phyloP scores from a whole-genome alignment of 2,797 vertebrate species.

The Phataginus tricuspis region DNA sequence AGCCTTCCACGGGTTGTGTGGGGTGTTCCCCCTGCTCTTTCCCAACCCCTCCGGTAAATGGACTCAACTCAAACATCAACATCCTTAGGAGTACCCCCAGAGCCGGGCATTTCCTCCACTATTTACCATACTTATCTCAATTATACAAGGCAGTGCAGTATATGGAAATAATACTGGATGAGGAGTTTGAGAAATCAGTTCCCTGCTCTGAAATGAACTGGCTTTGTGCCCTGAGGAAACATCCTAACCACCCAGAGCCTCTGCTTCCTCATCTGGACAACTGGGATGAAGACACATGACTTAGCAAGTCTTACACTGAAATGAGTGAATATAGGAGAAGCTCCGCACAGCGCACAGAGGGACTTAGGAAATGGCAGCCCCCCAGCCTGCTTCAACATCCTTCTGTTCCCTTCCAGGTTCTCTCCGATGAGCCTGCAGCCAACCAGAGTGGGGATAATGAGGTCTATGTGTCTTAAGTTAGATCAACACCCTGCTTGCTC shows the following conservation, averaged over 20 bases:
- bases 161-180: neutral
- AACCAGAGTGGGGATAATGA: neutral
- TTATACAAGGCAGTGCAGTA: neutral
- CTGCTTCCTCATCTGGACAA: neutral
- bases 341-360: rapidly evolving
- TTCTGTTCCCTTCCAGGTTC: neutral
- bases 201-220: neutral
- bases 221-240: neutral
- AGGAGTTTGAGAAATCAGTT: neutral
- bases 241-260: neutral
- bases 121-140: too few species aligned
- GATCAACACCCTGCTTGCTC: rapidly evolving
- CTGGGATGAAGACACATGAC: neutral
- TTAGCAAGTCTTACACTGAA: neutral
- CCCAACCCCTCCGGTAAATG: neutral
- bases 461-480: rapidly evolving
- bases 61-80: neutral
- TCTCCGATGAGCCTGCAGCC: neutral
- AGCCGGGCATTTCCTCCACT: too few species aligned
- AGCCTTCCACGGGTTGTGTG: neutral
- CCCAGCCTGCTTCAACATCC: neutral
- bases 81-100: neutral
- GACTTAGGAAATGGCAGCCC: neutral
- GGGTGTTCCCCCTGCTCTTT: neutral
- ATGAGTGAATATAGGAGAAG: neutral